Evolutionary conservation across 64 coral and sea anemone genomes (phyloP), one percentile per base, ranked within the genome.

Genomic region (Acropora tenuis): DNA sequence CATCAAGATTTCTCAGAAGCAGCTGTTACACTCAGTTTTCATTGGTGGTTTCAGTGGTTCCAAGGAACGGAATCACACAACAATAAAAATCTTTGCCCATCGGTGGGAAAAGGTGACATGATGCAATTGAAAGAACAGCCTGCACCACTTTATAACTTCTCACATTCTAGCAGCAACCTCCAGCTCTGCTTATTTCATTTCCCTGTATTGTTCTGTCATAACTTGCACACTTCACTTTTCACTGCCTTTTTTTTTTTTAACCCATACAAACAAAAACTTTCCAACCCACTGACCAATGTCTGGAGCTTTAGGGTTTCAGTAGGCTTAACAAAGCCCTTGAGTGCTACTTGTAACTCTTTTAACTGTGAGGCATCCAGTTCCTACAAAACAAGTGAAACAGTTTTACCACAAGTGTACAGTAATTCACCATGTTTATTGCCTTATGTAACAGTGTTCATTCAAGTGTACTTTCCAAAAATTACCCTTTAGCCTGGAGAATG

Each of bases 281-380:
- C 16, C 15, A 1, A 44, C 40, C 42, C n/a, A 86, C 90, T 95
- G 6, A 98, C 96, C 88, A 90, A 89, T 18, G 93, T 98, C 84
- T 98, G 90, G 66, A 98, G 87, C 76, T 98, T 94, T 11, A 98
- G 91, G 8, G 94, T 95, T 84, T 98, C 96, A 42, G 77, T 91
- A 73, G 89, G 86, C 72, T 95, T 90, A 0, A 95, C 65, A 59
- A 98, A 98, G 48, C 78, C 85, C 49, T 95, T 95, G 8, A 98
- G 58, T 73, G 96, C 90, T 76, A 82, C 16, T 46, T 98, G 90
- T 11, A 98, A 49, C 20, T 98, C 96, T 78, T 98, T 98, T 48
- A 93, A 40, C 46, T 93, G 86, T 48, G 88, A 50, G 17, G 79
- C 42, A 88, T 95, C 96, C 8, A 98, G 68, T 45, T 91, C 74